These are phyloP conservation scores for Apodemus agrarius DNA, from an alignment of 2,797 vertebrate genomes.

Conservation along the genomic window DNA sequence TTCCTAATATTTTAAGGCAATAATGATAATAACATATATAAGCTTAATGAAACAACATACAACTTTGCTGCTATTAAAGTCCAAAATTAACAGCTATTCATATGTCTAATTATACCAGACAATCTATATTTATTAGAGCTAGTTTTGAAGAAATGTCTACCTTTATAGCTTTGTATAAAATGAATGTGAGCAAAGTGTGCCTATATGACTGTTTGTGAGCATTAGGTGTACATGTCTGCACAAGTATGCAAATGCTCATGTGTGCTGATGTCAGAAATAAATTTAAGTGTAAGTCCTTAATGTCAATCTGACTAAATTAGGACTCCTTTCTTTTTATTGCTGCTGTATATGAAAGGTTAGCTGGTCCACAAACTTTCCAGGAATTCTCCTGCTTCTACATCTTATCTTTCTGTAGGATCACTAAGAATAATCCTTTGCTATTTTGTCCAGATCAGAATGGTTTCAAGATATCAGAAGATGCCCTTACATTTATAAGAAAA, in stretches of 20 bases:
- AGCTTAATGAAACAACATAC: background rate
- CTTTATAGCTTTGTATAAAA: conserved; percentile 24
- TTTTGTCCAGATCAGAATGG: background rate
- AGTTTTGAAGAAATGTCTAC: conserved; percentile 3
- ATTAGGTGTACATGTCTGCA: background rate
- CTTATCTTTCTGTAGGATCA: background rate
- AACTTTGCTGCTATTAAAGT: conserved; percentile 5
- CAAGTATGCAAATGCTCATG: background rate
- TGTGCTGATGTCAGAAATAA: background rate
- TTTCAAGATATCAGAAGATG: background rate
- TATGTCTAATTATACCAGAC: background rate
- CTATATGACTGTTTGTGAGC: background rate
- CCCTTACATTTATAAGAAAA: background rate
- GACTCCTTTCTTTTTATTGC: background rate
- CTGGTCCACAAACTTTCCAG: background rate
- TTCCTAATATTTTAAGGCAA: conserved; percentile 14
- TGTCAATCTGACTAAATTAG: background rate
- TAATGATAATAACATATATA: background rate
- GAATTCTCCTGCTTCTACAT: background rate
- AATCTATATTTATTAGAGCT: background rate
- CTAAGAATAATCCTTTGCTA: background rate
- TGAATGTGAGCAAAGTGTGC: background rate
- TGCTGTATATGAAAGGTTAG: background rate
- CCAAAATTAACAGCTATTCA: background rate
- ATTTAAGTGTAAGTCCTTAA: background rate